Evolutionary conservation across 1,140 invertebrate species (phyloP).

Genomic region (Zaprionus davidi): DNA sequence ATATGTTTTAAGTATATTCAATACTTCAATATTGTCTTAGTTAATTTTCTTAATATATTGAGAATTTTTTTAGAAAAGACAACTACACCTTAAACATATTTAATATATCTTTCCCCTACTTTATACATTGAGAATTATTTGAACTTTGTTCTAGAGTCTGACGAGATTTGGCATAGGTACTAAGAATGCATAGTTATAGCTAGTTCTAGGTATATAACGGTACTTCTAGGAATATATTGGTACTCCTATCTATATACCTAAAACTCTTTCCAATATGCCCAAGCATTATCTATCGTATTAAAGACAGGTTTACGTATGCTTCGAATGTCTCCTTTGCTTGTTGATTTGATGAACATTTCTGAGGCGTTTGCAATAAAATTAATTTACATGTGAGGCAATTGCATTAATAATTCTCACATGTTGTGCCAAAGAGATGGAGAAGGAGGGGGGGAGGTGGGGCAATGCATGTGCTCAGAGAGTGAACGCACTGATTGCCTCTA

Average conservation of each 20-base stretch:
- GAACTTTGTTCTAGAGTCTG: not conserved
- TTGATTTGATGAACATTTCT: not conserved
- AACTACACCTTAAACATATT: no score
- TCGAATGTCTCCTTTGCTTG: not conserved
- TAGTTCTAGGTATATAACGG: no score
- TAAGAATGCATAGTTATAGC: no score
- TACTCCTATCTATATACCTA: no score
- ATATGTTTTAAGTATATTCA: no score
- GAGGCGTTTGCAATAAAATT: constrained; percentile 1
- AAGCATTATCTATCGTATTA: not conserved
- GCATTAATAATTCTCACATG: constrained; percentile 31
- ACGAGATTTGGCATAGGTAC: not conserved
- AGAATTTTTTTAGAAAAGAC: no score
- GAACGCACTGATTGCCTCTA: constrained; percentile 72
- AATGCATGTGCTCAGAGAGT: constrained; percentile 39
- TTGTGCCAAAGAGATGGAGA: not conserved
- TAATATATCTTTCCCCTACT: no score
- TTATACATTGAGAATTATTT: not conserved
- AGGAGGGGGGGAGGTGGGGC: constrained; percentile 2
- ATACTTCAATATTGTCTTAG: no score
- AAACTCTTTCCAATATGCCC: no score
- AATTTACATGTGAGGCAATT: constrained; percentile 3
- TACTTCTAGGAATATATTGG: no score
- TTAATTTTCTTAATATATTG: no score
- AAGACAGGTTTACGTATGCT: not conserved